Conservation (phyloP, 2,888 invertebrate species). For the Phortica okadai region DNA sequence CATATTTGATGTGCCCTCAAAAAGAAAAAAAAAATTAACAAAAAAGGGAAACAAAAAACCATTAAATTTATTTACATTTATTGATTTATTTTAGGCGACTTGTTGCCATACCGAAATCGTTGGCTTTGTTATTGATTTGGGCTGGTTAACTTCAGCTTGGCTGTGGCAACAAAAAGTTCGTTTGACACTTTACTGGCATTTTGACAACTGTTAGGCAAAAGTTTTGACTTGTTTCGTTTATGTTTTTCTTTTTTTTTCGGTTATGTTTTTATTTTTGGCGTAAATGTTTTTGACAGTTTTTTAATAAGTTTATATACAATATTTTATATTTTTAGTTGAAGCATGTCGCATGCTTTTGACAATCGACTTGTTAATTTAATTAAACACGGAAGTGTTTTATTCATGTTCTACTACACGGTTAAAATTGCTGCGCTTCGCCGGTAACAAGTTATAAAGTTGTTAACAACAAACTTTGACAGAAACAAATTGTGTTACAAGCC, state of each 20-base stretch:
- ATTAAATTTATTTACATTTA: constrained; percentile 34
- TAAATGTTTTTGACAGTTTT: constrained; percentile 69
- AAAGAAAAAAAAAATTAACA: neutral
- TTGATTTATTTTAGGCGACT: constrained; percentile 32
- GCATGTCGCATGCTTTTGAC: constrained; percentile 55
- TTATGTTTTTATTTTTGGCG: neutral
- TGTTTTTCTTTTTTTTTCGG: constrained; percentile 10
- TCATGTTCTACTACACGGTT: neutral
- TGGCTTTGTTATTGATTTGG: constrained; percentile 19
- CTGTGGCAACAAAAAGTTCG: neutral
- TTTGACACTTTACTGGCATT: constrained; percentile 67
- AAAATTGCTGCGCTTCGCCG: neutral
- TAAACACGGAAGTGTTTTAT: constrained; percentile 49
- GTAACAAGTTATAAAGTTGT: constrained; percentile 18
- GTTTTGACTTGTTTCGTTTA: constrained; percentile 13
- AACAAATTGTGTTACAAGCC: constrained; percentile 5
- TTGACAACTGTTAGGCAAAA: constrained; percentile 57
- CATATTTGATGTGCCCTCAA: constrained; percentile 2
- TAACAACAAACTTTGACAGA: constrained; percentile 7
- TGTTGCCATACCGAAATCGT: constrained; percentile 3
- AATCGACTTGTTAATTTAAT: constrained; percentile 69
- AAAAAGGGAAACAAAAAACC: neutral
- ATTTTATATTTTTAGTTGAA: neutral
- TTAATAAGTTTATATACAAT: constrained; percentile 61
- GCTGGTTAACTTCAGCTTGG: neutral